Evolutionary conservation across 2,113 vertebrate genomes (phyloP), one percentile per base, ranked within the genome.

Genomic region (Arenaria interpres): DNA sequence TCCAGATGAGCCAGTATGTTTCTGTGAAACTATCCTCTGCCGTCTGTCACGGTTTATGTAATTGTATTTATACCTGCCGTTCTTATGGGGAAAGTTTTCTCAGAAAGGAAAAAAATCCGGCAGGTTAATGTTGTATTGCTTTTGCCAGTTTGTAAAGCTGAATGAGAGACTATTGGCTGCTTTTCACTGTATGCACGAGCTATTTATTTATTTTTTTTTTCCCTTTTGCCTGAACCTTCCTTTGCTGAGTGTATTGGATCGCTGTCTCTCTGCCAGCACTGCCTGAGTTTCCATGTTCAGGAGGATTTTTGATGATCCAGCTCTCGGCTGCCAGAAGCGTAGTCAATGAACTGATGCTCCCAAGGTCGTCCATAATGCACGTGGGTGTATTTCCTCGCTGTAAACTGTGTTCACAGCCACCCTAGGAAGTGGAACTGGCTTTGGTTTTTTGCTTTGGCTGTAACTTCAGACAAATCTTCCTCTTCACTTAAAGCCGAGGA

Each of bases 401-500:
- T 27, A 62, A 85, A 46, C 79, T 66, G 8, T 71, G 74, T 78
- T 95, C 90, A 28, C 80, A 94, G 91, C 96, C 78, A 86, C 60
- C 93, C 82, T 79, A 86, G 92, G 91, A 95, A 96, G 78, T 71
- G 66, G 53, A 86, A 14, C 90, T 92, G 78, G 41, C 92, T 95
- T 95, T 63, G 46, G 41, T 46, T 93, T 89, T 32, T 75, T 80
- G 51, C 88, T 95, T 89, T 95, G 77, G 92, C 80, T 2, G 6
- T 37, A 88, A 87, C 84, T 95, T 89, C 84, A 89, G 68, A 88
- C 63, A 88, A 88, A 92, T 89, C 90, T 95, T 84, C 78, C 64
- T 89, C 78, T 88, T 89, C 33, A 1, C 51, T 67, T 83, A 27
- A 51, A 85, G 64, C 73, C 4, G 5, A n/a, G 59, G 48, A 75